Conservation (phyloP, 2,888 invertebrate species). For the Orchesellides sinensis region DNA sequence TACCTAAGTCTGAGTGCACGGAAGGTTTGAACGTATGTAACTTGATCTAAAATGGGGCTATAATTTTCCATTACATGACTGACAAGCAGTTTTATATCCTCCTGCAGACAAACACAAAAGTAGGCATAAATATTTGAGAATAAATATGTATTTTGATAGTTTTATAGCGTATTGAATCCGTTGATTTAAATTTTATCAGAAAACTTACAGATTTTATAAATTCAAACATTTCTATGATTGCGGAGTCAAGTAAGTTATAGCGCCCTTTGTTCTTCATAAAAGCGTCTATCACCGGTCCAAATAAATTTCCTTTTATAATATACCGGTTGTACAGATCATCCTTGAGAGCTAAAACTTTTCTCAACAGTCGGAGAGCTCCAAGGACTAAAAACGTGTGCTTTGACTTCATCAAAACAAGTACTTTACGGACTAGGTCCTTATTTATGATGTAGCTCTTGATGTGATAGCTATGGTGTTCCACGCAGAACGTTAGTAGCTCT, state of each 20-base stretch:
- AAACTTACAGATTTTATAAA: conserved; percentile 90
- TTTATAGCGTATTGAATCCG: too few species aligned
- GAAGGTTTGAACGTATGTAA: conserved; percentile 99
- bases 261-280: conserved; percentile 97
- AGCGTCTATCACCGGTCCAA: conserved; percentile 97
- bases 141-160: too few species aligned
- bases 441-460: conserved; percentile 98
- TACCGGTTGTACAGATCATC: conserved; percentile 99
- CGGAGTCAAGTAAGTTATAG: conserved; percentile 99
- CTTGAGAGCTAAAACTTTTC: conserved; percentile 97
- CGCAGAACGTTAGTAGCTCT: conserved; percentile 97
- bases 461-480: conserved; percentile 99
- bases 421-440: conserved; percentile 96
- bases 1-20: conserved; percentile 92
- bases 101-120: conserved; percentile 78
- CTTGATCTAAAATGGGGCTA: conserved; percentile 94
- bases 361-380: conserved; percentile 96
- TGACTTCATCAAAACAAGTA: conserved; percentile 97
- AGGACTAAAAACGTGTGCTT: conserved; percentile 96
- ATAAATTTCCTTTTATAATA: conserved; percentile 95
- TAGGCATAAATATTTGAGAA: too few species aligned
- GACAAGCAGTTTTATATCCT: conserved; percentile 93
- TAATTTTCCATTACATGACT: conserved; percentile 98
- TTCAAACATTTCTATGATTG: conserved; percentile 99
- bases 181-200: too few species aligned